Evolutionary conservation across 1,140 invertebrate species (phyloP).

Genomic region (Doryteuthis pealeii): DNA sequence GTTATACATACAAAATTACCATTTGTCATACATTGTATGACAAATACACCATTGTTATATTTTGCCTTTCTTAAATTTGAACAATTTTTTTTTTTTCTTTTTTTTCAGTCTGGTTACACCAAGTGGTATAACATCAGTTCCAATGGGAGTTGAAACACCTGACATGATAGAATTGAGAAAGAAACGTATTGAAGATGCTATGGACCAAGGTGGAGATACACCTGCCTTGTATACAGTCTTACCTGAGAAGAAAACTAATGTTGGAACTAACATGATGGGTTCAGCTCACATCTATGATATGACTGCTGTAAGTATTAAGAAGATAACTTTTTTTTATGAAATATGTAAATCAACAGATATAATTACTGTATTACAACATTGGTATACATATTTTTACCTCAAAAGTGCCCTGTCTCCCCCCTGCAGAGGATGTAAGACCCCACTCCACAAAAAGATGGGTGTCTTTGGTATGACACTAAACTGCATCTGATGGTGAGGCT

Average conservation of each 20-base stretch:
- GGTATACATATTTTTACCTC: no score
- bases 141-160: slow-evolving; percentile 94
- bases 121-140: slow-evolving; percentile 91
- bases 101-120: slow-evolving; percentile 78
- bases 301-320: slow-evolving; percentile 61
- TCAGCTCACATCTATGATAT: slow-evolving; percentile 97
- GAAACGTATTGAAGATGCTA: slow-evolving; percentile 94
- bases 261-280: slow-evolving; percentile 86
- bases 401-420: no score
- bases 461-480: no score
- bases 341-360: no score
- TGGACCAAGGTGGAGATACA: slow-evolving; percentile 74
- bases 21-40: no score
- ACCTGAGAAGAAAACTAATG: slow-evolving; percentile 89
- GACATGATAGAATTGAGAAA: slow-evolving; percentile 98
- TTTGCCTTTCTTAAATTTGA: no score
- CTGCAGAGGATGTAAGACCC: no score
- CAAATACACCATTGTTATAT: no score
- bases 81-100: background rate
- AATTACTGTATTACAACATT: no score
- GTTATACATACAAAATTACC: no score
- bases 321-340: background rate
- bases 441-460: no score
- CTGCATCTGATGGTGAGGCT: no score
- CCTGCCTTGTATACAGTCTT: slow-evolving; percentile 66